Percentiles rank a stretch among this genome's conserved stretches.
Conservation (phyloP, 2,797 vertebrate species). For the Sparus aurata region DNA sequence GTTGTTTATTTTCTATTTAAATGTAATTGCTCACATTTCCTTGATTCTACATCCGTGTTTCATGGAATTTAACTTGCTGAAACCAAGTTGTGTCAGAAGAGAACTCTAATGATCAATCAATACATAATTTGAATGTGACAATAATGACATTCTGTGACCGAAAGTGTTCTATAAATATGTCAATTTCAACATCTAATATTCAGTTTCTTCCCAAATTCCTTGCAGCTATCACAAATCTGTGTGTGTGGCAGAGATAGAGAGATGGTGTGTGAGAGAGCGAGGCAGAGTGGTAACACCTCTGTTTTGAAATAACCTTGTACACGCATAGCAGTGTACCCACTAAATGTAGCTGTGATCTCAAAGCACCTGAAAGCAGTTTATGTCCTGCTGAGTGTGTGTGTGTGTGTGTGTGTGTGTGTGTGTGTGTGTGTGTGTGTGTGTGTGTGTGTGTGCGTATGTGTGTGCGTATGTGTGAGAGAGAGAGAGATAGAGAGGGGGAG, state of each 20-base stretch:
- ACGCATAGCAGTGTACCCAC: constrained; percentile 1
- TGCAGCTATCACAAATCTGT: neutral
- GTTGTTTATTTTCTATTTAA: neutral
- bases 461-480: too few relatives aligned
- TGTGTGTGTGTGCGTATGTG: too few relatives aligned
- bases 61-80: neutral
- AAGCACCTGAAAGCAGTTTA: constrained; percentile 54
- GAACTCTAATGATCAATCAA: neutral
- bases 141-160: neutral
- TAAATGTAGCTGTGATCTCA: constrained; percentile 31
- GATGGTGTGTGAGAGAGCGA: neutral
- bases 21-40: neutral
- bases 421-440: too few relatives aligned
- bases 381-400: constrained; percentile 19
- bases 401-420: too few relatives aligned
- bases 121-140: constrained; percentile 3
- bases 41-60: neutral
- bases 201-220: neutral
- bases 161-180: neutral
- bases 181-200: neutral
- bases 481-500: constrained; percentile 9
- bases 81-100: neutral
- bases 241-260: neutral
- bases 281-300: neutral
- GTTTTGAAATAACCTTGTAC: constrained; percentile 11